Evolutionary conservation across 2,113 vertebrate genomes (phyloP), one percentile per base, ranked within the genome.

Genomic region (Leptobrachium leishanense): DNA sequence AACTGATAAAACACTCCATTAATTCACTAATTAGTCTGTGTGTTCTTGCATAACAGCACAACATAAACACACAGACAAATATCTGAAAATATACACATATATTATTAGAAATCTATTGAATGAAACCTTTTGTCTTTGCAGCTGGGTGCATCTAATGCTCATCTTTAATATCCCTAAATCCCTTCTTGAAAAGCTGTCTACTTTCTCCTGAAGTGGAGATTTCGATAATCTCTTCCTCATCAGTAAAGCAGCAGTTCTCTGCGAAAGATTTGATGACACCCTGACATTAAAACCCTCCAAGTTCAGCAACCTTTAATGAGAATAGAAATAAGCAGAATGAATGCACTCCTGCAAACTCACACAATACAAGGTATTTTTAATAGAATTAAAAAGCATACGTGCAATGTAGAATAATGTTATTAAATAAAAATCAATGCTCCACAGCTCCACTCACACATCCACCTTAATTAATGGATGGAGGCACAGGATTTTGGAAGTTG

Each of bases 211-310:
- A 81, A 81, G 72, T 74, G 78, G 65, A 81, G 72, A 68, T 81
- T 81, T 81, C 42, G 20, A 81, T 81, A 81, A 81, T 81, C 78
- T 74, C 64, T 66, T 57, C 77, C 68, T 74, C 71, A 81, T 74
- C 78, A 68, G 64, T 42, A 68, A 64, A 74, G 72, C 54, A 20
- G 53, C 2, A 5, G n/a, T 74, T 74, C 59, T 46, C 78, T 81
- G 67, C 74, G 77, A 64, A 79, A 74, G 50, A 74, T 50, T 50
- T 66, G 53, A 40, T 74, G 73, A 50, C 64, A 67, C 70, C 78
- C 64, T 81, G 65, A 62, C 78, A 81, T 67, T 68, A 41, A 72
- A 68, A 74, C 57, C 20, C 71, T 74, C 64, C 55, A 77, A 67
- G 71, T 81, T 74, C 72, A 59, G 12, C 39, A 74, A 74, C 78